Evolutionary conservation across 2,888 invertebrate genomes (phyloP), one percentile per base, ranked within the genome.

Genomic region (Orthosia cruda): DNA sequence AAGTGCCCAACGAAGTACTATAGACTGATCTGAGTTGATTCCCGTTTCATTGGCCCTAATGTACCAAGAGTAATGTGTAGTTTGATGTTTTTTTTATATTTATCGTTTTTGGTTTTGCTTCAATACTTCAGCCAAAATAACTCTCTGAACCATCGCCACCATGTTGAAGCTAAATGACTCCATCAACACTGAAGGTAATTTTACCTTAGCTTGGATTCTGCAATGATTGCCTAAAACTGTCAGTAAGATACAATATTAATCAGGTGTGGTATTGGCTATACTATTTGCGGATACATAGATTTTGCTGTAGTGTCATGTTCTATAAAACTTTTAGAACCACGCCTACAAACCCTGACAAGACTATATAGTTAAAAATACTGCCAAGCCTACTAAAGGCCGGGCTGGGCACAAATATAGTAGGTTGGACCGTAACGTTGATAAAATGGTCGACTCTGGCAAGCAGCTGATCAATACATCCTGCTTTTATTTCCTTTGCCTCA

Each of bases 401-500:
- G 77, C 32, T n/a, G 47, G 11, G 32, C 23, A 55, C 49, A 55
- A 61, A 59, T 75, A 45, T 32, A 54, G 50, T 58, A 58, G 13
- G 15, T 54, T 13, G 55, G 26, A 58, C 5, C n/a, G 15, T 4
- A 74, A 62, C 26, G 23, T 74, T 45, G 26, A 75, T 66, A 50
- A 15, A 75, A 66, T 18, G 2, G 47, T 20, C 26, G 47, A 59
- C 20, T 5, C 15, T 13, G 20, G 40, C 18, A 40, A 59, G 40
- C 58, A 68, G 63, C 74, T 78, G 67, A 67, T 78, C 58, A 49
- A 74, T 64, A 74, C 32, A n/a, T 26, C 47, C 52, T 40, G 58
- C 20, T 26, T 40, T 23, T 2, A 54, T 4, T 65, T 58, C 32
- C 32, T 15, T 57, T 23, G 45, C 20, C 16, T 13, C 2, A 57